Evolutionary conservation across 2,113 vertebrate species (phyloP).

Genomic region (cattle (Bos taurus)): DNA sequence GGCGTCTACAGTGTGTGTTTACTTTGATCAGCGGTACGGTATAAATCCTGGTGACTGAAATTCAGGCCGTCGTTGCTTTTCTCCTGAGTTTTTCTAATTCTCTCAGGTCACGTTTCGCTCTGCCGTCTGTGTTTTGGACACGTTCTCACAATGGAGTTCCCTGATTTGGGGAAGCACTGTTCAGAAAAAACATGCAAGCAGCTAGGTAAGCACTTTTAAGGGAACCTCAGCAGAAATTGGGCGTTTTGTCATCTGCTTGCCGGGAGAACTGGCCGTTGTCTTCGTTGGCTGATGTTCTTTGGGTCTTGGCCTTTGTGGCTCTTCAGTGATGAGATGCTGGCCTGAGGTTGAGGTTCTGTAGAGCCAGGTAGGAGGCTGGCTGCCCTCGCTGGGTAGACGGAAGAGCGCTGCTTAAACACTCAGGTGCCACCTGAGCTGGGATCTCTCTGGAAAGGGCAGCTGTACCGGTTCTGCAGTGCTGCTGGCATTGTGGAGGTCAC

Average conservation of each 20-base stretch:
- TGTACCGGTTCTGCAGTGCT: not conserved
- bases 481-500: not conserved
- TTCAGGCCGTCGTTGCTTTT: fast-evolving
- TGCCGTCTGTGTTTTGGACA: not conserved
- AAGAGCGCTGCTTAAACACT: too few relatives aligned
- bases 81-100: not conserved
- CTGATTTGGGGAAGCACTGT: conserved; percentile 90
- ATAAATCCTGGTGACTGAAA: not conserved
- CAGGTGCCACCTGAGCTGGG: not conserved
- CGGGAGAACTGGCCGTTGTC: fast-evolving
- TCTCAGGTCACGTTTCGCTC: not conserved
- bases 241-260: too few relatives aligned
- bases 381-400: not conserved
- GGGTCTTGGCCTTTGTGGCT: not conserved
- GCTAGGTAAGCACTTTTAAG: conserved; percentile 82
- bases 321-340: not conserved
- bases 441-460: not conserved
- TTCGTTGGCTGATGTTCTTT: not conserved
- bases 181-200: conserved; percentile 88
- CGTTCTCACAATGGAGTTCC: conserved; percentile 86
- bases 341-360: not conserved
- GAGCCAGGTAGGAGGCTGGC: not conserved
- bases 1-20: not conserved
- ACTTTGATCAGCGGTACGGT: not conserved
- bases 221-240: not conserved